Conservation (phyloP, 2,797 vertebrate genomes). For the Manis crassicaudata region DNA sequence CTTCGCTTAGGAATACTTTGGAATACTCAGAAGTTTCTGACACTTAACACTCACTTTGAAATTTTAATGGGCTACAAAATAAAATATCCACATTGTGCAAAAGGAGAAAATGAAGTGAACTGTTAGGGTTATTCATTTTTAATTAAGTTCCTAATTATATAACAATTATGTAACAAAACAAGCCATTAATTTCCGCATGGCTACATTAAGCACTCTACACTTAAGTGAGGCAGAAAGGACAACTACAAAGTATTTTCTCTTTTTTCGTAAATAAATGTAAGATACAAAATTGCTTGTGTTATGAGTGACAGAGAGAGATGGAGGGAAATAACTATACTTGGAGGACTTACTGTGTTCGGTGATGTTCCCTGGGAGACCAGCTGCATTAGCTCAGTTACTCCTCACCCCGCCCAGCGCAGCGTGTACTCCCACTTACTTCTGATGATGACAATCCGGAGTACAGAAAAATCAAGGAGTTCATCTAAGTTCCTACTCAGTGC, state of each 20-base stretch:
- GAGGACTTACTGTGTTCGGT: neutral
- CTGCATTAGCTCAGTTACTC: neutral
- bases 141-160: constrained; percentile 76
- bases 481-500: neutral
- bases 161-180: constrained; percentile 63
- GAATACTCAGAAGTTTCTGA: neutral
- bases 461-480: neutral
- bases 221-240: constrained; percentile 69
- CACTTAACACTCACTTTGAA: neutral
- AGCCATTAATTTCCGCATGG: constrained; percentile 68
- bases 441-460: neutral
- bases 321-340: neutral
- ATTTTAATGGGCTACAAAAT: constrained; percentile 35
- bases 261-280: constrained; percentile 24
- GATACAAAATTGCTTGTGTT: neutral
- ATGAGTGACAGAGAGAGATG: too few relatives aligned
- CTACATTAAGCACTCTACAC: constrained; percentile 65
- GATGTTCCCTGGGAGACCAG: neutral
- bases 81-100: constrained; percentile 30
- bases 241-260: constrained; percentile 36
- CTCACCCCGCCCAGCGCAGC: neutral
- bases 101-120: constrained; percentile 59
- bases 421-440: neutral
- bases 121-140: constrained; percentile 64
- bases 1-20: neutral